Conservation (phyloP, 2,888 invertebrate genomes). For the Nemurella pictetii region DNA sequence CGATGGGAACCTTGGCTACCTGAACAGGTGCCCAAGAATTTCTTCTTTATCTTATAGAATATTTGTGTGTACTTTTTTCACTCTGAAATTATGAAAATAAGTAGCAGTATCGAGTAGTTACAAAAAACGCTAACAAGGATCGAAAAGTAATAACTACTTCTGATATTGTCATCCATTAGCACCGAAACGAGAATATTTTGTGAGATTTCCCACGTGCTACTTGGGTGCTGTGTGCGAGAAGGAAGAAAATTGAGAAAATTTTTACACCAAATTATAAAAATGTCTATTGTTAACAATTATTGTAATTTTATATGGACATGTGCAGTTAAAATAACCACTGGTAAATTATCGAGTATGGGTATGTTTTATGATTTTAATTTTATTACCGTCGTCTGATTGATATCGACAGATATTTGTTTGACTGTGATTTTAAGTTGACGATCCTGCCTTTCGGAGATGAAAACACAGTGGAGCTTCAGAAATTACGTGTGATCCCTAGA, state of each 20-base stretch:
- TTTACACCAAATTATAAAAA: too few species aligned
- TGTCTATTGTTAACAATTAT: too few species aligned
- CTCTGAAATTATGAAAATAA: neutral
- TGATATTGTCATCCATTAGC: neutral
- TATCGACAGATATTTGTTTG: too few species aligned
- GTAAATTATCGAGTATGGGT: too few species aligned
- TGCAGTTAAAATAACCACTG: too few species aligned
- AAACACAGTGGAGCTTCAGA: too few species aligned
- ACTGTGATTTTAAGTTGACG: too few species aligned
- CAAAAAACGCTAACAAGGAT: neutral
- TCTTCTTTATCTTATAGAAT: conserved; percentile 1
- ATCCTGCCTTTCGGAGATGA: too few species aligned
- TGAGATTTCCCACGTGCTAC: neutral
- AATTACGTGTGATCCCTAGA: too few species aligned
- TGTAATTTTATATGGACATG: too few species aligned
- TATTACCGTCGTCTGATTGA: too few species aligned
- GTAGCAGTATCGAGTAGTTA: neutral
- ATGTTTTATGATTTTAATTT: too few species aligned
- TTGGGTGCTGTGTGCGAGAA: neutral
- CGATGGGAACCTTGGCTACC: conserved; percentile 1
- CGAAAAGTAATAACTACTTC: neutral
- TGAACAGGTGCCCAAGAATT: conserved; percentile 8
- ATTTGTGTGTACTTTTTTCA: neutral
- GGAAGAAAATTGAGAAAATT: neutral
- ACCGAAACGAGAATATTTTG: neutral